These are phyloP conservation scores for Heliconius himera DNA, from an alignment of 1,140 invertebrate species.

Conservation along the genomic window DNA sequence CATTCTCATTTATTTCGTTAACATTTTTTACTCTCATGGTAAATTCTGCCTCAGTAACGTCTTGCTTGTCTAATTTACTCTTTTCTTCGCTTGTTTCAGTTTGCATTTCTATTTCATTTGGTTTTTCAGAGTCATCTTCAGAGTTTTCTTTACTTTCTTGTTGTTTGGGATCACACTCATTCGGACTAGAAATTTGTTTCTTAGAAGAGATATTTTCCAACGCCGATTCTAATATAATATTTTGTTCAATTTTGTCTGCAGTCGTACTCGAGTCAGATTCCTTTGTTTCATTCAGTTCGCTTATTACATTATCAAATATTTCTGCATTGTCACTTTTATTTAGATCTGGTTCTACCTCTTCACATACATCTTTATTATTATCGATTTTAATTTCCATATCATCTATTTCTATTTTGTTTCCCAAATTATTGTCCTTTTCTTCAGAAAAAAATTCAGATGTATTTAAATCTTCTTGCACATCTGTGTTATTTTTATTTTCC, in stretches of 20 bases:
- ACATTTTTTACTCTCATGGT: constrained; percentile 14
- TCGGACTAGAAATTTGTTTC: neutral
- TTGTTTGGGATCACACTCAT: neutral
- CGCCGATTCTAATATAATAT: neutral
- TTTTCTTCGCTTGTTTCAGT: constrained; percentile 25
- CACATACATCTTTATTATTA: neutral
- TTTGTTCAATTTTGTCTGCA: neutral
- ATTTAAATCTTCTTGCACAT: neutral
- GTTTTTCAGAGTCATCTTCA: neutral
- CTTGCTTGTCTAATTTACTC: neutral
- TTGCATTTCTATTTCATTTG: constrained; percentile 20
- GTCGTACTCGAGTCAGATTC: neutral
- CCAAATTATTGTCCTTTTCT: neutral
- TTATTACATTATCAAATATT: neutral
- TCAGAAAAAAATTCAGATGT: neutral
- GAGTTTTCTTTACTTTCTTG: neutral
- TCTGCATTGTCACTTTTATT: neutral
- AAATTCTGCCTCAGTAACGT: neutral
- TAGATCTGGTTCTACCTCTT: neutral
- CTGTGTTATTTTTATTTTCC: neutral
- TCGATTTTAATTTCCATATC: neutral
- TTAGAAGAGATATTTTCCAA: neutral
- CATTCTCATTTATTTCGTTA: neutral
- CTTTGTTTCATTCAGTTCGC: neutral
- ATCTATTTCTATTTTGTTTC: neutral